These are phyloP conservation scores for Hepsetus odoe DNA, from an alignment of 2,113 vertebrate genomes.

Conservation along the genomic window DNA sequence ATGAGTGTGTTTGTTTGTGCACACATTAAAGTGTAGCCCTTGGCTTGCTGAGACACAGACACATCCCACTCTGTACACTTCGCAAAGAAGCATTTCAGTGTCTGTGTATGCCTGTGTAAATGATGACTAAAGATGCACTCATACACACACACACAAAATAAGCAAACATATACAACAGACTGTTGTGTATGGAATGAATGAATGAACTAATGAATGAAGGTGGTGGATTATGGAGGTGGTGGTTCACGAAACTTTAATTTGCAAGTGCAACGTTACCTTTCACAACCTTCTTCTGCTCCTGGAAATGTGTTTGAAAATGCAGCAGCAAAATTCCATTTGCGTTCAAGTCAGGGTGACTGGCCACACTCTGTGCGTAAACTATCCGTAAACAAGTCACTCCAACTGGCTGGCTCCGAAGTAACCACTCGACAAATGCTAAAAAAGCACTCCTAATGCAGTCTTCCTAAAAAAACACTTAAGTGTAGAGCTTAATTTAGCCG, in stretches of 20 bases:
- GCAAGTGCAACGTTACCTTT: background rate
- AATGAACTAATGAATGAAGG: background rate
- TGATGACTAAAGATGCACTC: background rate
- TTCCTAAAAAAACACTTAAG: background rate
- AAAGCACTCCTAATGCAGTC: background rate
- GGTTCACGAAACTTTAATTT: no score
- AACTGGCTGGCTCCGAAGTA: background rate
- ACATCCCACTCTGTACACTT: conserved; percentile 8
- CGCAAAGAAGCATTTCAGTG: background rate
- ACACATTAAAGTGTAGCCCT: background rate
- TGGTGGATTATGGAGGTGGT: background rate
- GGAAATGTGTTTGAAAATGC: background rate
- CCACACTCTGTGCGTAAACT: conserved; percentile 12
- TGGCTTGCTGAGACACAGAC: background rate
- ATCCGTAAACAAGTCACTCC: background rate
- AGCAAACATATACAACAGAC: background rate
- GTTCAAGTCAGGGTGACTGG: background rate
- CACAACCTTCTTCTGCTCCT: background rate
- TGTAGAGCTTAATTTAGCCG: conserved; percentile 1
- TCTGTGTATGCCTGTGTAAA: conserved; percentile 4
- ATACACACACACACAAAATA: background rate
- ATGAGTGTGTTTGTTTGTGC: background rate
- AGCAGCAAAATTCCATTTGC: conserved; percentile 31
- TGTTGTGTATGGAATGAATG: background rate
- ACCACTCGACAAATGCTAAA: background rate